Conservation (phyloP, 2,797 vertebrate genomes). For the Paratrypauchen microcephalus region DNA sequence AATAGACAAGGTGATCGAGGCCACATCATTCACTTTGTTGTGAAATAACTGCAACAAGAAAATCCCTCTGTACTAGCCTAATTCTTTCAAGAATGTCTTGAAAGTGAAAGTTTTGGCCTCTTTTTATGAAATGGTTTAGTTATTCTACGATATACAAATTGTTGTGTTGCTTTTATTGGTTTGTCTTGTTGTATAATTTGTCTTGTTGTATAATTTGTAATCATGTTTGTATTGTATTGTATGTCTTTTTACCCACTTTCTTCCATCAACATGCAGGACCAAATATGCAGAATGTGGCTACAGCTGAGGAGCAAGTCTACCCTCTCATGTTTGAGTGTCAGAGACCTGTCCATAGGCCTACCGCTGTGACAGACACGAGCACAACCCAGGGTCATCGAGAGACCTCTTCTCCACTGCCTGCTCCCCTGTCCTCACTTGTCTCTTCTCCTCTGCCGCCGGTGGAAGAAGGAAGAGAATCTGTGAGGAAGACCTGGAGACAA, state of each 20-base stretch:
- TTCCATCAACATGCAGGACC: constrained; percentile 71
- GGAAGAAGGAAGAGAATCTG: no score
- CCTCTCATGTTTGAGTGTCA: constrained; percentile 94
- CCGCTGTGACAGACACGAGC: no score
- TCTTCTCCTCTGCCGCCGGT: no score
- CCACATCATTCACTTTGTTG: constrained; percentile 21
- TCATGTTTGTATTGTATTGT: background rate
- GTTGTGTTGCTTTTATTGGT: background rate
- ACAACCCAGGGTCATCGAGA: no score
- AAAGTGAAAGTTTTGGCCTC: constrained; percentile 6
- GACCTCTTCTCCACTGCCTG: no score
- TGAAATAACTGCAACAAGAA: constrained; percentile 10
- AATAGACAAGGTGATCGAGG: constrained; percentile 35
- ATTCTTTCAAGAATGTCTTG: constrained; percentile 38
- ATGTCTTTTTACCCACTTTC: background rate
- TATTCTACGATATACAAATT: background rate
- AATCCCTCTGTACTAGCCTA: constrained; percentile 37
- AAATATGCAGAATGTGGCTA: constrained; percentile 93
- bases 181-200: no score
- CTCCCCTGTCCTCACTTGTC: no score
- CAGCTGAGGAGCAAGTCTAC: constrained; percentile 94
- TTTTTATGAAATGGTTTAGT: background rate
- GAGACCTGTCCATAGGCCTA: no score
- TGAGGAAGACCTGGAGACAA: no score
- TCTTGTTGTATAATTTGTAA: background rate